A percentile compares a stretch with the other conserved stretches of the same genome.
Conservation (phyloP, 2,888 invertebrate genomes). For the Tanytarsus gracilentus region DNA sequence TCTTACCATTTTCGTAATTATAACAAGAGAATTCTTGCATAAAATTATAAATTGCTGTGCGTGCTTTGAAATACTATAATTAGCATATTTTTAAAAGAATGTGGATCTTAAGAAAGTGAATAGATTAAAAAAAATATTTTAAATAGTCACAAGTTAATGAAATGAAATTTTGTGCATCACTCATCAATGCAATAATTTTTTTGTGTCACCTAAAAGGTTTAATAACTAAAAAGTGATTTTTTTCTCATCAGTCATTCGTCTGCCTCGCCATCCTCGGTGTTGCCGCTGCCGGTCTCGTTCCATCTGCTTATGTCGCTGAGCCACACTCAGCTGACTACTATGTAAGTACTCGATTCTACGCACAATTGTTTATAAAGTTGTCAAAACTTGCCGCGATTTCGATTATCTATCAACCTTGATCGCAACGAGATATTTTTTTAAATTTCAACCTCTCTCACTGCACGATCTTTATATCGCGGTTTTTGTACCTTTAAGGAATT, state of each 20-base stretch:
- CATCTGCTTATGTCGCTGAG: constrained; percentile 35
- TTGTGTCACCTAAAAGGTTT: background rate
- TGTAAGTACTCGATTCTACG: constrained; percentile 22
- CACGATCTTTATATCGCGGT: too few species aligned
- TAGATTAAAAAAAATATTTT: too few species aligned
- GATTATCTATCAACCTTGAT: background rate
- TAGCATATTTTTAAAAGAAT: too few species aligned
- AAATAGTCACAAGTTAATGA: too few species aligned
- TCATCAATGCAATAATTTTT: too few species aligned
- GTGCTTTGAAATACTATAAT: too few species aligned
- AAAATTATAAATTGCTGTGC: too few species aligned
- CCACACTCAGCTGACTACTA: constrained; percentile 36
- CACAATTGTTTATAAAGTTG: background rate
- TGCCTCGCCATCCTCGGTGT: constrained; percentile 42
- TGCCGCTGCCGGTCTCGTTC: constrained; percentile 42
- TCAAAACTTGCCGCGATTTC: background rate
- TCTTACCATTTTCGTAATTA: too few species aligned
- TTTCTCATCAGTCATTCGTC: constrained; percentile 38
- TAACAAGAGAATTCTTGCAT: too few species aligned
- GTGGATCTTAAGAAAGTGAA: too few species aligned
- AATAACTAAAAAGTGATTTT: constrained; percentile 29
- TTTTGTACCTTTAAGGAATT: background rate
- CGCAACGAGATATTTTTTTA: background rate
- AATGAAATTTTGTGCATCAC: too few species aligned
- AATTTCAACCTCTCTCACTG: too few species aligned